Percentiles rank a stretch among this genome's conserved stretches.
These are phyloP conservation scores for Falco columbarius DNA, from an alignment of 2,797 vertebrate genomes.

Conservation along the genomic window DNA sequence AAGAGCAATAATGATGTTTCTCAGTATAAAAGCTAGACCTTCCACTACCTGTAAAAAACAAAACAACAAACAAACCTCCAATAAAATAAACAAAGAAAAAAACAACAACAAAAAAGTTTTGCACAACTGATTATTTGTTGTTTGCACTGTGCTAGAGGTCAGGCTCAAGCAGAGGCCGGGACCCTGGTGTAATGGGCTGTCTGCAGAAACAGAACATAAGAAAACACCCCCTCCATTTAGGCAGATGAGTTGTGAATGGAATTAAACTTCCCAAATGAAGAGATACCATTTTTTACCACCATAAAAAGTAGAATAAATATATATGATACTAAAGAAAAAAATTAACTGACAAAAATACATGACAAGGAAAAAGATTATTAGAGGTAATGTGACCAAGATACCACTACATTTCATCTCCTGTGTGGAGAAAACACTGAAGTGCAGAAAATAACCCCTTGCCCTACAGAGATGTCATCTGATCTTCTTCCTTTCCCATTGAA, in stretches of 20 bases:
- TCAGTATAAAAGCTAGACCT: neutral
- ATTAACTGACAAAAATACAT: neutral
- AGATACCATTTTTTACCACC: neutral
- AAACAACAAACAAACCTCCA: neutral
- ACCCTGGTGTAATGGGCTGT: neutral
- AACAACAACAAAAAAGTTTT: neutral
- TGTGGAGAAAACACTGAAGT: neutral
- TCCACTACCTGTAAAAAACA: neutral
- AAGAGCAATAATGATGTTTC: neutral
- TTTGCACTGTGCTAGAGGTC: neutral
- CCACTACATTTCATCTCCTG: neutral
- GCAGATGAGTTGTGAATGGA: neutral
- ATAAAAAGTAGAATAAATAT: neutral
- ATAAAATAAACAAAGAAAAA: neutral
- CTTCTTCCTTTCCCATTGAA: neutral
- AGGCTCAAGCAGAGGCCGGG: neutral
- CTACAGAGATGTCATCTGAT: neutral
- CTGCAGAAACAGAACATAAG: neutral
- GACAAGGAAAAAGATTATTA: neutral
- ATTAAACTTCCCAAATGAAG: neutral
- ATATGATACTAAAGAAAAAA: neutral
- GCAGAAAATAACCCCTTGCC: neutral
- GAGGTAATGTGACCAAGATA: neutral
- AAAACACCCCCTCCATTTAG: neutral
- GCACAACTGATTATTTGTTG: neutral